A percentile compares a stretch with the other conserved stretches of the same genome.
Conservation (phyloP, 2,888 invertebrate genomes). For the Acleris emargana region DNA sequence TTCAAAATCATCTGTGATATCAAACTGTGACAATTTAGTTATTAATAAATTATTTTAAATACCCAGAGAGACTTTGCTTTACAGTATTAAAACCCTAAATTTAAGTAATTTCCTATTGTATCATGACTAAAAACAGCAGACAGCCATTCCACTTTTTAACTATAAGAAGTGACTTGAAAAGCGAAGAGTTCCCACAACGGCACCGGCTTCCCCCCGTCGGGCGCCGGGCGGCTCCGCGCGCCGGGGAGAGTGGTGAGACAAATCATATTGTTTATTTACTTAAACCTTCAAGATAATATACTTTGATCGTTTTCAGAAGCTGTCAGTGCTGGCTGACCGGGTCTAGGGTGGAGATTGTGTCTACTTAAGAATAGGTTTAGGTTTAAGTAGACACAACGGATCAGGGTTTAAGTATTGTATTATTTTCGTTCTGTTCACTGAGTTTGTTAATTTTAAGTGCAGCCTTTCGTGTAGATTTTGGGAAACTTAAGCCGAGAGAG, state of each 20-base stretch:
- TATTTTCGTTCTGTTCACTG: conserved; percentile 43
- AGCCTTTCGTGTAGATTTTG: conserved; percentile 5
- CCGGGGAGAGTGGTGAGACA: conserved; percentile 54
- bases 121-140: neutral
- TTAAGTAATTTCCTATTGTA: conserved; percentile 1
- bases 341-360: conserved; percentile 36
- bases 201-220: neutral
- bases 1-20: conserved; percentile 24
- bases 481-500: conserved; percentile 8
- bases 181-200: conserved; percentile 4
- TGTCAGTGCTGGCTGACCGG: conserved; percentile 37
- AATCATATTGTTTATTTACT: conserved; percentile 40
- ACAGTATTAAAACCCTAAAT: conserved; percentile 4
- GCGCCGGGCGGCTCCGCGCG: conserved; percentile 35
- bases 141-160: conserved; percentile 10
- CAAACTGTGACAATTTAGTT: conserved; percentile 31
- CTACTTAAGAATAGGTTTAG: conserved; percentile 15
- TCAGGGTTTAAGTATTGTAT: conserved; percentile 66
- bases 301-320: conserved; percentile 77
- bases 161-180: conserved; percentile 35
- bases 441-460: conserved; percentile 28
- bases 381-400: conserved; percentile 48
- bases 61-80: conserved; percentile 22
- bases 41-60: conserved; percentile 23
- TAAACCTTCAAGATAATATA: conserved; percentile 62